A percentile compares a stretch with the other conserved stretches of the same genome.
phyloP scores from a whole-genome alignment of 1,140 invertebrate species.

The Gyrodactylus bullatarudis region DNA sequence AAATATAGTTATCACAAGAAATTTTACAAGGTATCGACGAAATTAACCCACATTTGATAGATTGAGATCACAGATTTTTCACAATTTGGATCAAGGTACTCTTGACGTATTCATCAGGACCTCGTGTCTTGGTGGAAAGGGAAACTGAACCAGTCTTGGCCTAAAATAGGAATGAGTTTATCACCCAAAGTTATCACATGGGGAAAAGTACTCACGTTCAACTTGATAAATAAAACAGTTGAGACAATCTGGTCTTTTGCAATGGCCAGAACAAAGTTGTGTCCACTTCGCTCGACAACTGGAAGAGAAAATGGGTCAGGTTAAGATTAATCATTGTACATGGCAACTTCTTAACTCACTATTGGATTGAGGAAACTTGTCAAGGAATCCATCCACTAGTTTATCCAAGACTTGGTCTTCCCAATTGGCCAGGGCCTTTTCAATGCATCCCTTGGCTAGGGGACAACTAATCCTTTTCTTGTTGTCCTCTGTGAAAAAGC shows the following conservation, averaged over 20 bases:
- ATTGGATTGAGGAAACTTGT: too few species aligned
- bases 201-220: not conserved
- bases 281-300: not conserved
- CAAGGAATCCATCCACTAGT: too few species aligned
- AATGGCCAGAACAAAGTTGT: not conserved
- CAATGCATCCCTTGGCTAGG: too few species aligned
- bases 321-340: not conserved
- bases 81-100: not conserved
- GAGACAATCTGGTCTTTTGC: not conserved
- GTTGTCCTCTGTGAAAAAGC: too few species aligned
- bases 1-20: not conserved
- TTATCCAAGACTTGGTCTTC: too few species aligned
- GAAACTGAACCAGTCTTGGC: not conserved
- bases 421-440: too few species aligned
- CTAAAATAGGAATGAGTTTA: too few species aligned
- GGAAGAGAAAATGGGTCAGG: not conserved
- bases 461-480: too few species aligned
- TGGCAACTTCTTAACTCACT: too few species aligned
- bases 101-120: not conserved
- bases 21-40: not conserved
- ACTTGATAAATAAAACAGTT: not conserved
- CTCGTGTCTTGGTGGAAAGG: not conserved
- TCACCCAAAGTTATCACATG: too few species aligned
- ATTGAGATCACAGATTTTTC: not conserved
- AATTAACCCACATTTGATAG: not conserved